Evolutionary conservation across 2,113 vertebrate genomes (phyloP).

Genomic region (Anseranas semipalmata): DNA sequence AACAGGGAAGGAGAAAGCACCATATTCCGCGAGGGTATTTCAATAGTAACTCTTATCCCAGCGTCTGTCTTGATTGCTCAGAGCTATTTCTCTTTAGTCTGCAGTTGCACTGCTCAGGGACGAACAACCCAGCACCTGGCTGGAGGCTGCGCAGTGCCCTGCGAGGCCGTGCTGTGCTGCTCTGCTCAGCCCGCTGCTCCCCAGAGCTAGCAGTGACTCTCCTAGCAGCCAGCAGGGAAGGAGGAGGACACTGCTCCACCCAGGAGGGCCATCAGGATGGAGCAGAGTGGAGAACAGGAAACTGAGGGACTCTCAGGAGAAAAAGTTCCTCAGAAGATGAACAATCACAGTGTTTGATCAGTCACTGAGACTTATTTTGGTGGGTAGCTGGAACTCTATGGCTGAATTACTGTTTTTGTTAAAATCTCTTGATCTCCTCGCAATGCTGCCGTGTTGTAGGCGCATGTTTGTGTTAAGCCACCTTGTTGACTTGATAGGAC

Average conservation of each 20-base stretch:
- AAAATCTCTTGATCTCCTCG: accelerated
- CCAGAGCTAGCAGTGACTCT: neutral
- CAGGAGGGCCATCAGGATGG: neutral
- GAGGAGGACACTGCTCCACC: neutral
- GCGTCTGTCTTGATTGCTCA: neutral
- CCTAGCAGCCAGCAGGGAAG: neutral
- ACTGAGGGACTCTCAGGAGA: neutral
- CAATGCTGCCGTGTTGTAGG: neutral
- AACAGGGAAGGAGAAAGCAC: neutral
- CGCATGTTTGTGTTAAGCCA: neutral
- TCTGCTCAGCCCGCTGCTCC: neutral
- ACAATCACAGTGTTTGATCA: neutral
- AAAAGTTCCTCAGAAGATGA: neutral
- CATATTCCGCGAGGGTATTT: neutral
- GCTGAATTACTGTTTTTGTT: neutral
- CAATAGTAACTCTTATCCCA: neutral
- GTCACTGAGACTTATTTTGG: neutral
- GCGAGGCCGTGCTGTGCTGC: neutral
- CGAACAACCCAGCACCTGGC: neutral
- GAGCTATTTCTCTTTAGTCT: neutral
- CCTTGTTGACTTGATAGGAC: neutral
- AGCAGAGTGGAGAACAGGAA: neutral
- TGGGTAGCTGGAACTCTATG: neutral
- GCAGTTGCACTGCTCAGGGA: neutral
- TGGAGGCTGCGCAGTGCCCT: neutral